A percentile compares a stretch with the other conserved stretches of the same genome.
Conservation (phyloP, 2,888 invertebrate species). For the Volucella zonaria region DNA sequence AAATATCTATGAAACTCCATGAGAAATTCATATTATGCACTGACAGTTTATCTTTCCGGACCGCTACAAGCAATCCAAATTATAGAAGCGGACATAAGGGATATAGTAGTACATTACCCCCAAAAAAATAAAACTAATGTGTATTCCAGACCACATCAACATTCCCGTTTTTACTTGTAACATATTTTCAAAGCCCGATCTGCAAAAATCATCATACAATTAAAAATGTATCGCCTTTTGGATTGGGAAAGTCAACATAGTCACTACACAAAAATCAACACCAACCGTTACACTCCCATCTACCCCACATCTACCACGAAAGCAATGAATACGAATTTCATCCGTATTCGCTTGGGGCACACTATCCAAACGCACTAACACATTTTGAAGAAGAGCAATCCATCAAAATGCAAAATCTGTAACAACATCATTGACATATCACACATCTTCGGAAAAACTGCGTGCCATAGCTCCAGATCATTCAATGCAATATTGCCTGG, state of each 20-base stretch:
- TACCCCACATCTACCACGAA: too few species aligned
- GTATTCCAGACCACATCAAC: background rate
- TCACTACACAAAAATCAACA: too few species aligned
- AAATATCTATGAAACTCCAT: too few species aligned
- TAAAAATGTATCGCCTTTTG: too few species aligned
- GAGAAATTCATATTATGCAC: background rate
- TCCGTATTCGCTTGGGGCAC: too few species aligned
- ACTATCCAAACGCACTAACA: conserved; percentile 4
- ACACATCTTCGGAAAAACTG: background rate
- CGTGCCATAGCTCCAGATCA: conserved; percentile 2
- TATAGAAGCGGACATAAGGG: background rate
- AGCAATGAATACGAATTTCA: too few species aligned
- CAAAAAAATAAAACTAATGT: too few species aligned
- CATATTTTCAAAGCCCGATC: background rate
- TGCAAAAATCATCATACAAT: too few species aligned
- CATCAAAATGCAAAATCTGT: background rate
- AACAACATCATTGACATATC: too few species aligned
- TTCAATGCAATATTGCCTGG: background rate
- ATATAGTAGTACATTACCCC: background rate
- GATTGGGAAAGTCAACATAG: too few species aligned
- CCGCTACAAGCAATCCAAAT: background rate
- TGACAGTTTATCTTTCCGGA: background rate
- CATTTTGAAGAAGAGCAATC: background rate
- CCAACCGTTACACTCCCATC: too few species aligned
- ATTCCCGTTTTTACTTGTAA: background rate